phyloP scores from a whole-genome alignment of 2,888 invertebrate genomes.

The Blastobasis lacticolella region DNA sequence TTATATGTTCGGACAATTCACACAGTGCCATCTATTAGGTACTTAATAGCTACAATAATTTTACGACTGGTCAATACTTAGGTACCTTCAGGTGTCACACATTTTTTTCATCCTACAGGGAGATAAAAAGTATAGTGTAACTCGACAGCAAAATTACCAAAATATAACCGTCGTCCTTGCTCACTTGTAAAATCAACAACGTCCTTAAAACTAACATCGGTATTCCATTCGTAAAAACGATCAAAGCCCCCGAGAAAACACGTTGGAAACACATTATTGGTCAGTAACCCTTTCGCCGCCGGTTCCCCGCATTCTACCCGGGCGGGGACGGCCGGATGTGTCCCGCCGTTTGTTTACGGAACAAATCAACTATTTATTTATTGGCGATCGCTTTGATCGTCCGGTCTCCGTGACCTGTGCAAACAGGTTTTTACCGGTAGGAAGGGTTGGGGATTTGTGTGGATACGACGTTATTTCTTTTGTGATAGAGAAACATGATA shows the following conservation, averaged over 20 bases:
- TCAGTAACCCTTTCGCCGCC: constrained; percentile 21
- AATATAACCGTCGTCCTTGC: no score
- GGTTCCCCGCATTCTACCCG: constrained; percentile 44
- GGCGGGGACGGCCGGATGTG: constrained; percentile 21
- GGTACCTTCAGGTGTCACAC: no score
- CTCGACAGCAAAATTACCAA: no score
- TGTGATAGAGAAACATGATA: constrained; percentile 7
- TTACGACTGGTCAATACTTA: no score
- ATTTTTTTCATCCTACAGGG: no score
- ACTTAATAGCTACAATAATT: no score
- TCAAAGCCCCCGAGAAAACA: constrained; percentile 34
- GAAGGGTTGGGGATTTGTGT: constrained; percentile 15
- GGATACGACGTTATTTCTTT: constrained; percentile 30
- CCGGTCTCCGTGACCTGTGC: constrained; percentile 39
- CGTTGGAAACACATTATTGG: constrained; percentile 56
- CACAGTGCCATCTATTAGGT: no score
- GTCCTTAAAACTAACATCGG: no score
- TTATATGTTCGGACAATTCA: no score
- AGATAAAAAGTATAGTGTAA: no score
- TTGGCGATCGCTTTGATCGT: constrained; percentile 66
- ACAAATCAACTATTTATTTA: constrained; percentile 71
- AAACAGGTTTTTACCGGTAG: constrained; percentile 29
- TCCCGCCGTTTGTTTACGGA: constrained; percentile 57
- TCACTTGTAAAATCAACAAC: no score
- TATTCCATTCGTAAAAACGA: no score